These are phyloP conservation scores for Altica lythri DNA, from an alignment of 2,888 invertebrate species.

Conservation along the genomic window DNA sequence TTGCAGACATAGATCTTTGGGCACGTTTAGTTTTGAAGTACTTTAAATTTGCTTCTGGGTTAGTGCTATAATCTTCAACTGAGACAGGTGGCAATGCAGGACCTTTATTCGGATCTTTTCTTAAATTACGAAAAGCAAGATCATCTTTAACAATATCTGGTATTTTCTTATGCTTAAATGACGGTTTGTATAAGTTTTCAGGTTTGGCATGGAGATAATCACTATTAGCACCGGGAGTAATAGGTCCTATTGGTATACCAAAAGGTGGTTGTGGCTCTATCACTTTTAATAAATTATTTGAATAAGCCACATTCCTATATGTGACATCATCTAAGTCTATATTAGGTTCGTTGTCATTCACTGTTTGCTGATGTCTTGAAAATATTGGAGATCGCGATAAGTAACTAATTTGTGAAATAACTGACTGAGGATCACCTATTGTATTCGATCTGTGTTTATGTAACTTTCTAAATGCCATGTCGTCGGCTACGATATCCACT, in stretches of 20 bases:
- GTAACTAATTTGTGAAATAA: constrained; percentile 66
- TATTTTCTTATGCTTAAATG: constrained; percentile 69
- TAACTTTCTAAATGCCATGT: constrained; percentile 79
- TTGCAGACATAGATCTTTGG: constrained; percentile 81
- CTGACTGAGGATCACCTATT: constrained; percentile 58
- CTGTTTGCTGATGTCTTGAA: constrained; percentile 60
- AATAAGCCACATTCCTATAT: constrained; percentile 78
- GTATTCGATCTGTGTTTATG: constrained; percentile 64
- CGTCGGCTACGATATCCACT: too few species aligned
- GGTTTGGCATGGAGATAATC: constrained; percentile 84
- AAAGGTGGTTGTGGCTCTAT: constrained; percentile 86
- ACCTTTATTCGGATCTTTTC: constrained; percentile 74
- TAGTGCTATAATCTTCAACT: constrained; percentile 59
- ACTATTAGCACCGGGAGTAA: constrained; percentile 76
- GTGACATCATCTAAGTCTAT: constrained; percentile 83
- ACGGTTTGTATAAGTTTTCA: constrained; percentile 61
- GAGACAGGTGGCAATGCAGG: constrained; percentile 57
- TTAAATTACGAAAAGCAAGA: constrained; percentile 80
- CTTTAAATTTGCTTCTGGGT: constrained; percentile 55
- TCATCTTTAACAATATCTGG: constrained; percentile 88
- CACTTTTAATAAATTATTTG: constrained; percentile 73
- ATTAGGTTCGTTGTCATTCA: constrained; percentile 69
- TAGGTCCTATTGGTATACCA: constrained; percentile 86
- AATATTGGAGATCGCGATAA: constrained; percentile 72
- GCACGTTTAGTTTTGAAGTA: constrained; percentile 76